A percentile compares a stretch with the other conserved stretches of the same genome.
Conservation (phyloP, 1,140 invertebrate genomes). For the Babylonia areolata region DNA sequence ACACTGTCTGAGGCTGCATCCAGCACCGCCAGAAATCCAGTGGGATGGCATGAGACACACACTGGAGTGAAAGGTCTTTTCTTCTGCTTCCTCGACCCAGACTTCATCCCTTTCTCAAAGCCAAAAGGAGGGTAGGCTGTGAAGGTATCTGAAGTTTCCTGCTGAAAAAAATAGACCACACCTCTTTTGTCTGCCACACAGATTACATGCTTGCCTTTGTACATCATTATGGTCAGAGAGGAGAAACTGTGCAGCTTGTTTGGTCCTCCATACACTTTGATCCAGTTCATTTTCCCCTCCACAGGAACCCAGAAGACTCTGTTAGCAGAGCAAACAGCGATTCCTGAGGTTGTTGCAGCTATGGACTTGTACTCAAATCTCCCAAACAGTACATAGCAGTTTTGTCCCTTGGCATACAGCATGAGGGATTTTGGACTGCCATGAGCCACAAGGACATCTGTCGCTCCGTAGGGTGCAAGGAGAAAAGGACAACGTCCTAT, state of each 20-base stretch:
- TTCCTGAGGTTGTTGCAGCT: background rate
- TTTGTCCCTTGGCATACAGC: background rate
- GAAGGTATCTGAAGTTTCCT: background rate
- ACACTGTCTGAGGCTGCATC: background rate
- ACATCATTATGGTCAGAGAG: background rate
- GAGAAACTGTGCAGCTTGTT: background rate
- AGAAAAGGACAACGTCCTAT: background rate
- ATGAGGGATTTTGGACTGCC: background rate
- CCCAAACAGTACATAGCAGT: background rate
- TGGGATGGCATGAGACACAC: background rate
- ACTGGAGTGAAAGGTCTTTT: background rate
- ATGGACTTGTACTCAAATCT: background rate
- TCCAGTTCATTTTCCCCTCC: background rate
- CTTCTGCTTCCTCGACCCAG: background rate
- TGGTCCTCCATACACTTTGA: background rate
- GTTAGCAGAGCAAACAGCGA: background rate
- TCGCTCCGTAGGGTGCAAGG: background rate
- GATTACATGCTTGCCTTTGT: background rate
- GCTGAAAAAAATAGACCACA: background rate
- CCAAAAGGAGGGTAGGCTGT: background rate
- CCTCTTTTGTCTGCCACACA: background rate
- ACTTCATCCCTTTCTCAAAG: background rate
- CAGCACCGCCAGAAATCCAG: constrained; percentile 1
- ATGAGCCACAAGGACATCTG: background rate
- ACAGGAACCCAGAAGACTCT: background rate